A percentile compares a stretch with the other conserved stretches of the same genome.
Evolutionary conservation across 35 echinoderm and acorn worm species (phyloP).

Genomic region (Holothuria glaberrima): DNA sequence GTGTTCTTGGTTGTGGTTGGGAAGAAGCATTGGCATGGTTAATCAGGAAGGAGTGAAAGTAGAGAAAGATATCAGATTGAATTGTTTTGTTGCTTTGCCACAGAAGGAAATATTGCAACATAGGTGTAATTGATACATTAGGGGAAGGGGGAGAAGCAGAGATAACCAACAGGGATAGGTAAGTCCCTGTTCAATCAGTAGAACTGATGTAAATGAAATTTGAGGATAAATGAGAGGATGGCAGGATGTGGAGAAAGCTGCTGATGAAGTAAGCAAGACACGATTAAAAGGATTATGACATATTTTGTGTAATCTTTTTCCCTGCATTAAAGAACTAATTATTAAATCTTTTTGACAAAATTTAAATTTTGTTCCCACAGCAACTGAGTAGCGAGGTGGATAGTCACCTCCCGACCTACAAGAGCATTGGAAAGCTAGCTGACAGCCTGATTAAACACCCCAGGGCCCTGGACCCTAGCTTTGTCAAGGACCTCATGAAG

Average conservation of each 20-base stretch:
- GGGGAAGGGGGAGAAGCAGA: too few species aligned
- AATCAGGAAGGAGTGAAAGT: conserved; percentile 80
- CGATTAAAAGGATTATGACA: too few species aligned
- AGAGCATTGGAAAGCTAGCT: conserved; percentile 82
- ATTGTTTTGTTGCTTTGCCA: not conserved
- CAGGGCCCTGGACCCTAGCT: conserved; percentile 72
- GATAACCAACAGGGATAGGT: too few species aligned
- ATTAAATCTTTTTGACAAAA: not conserved
- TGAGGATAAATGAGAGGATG: too few species aligned
- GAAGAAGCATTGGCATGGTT: too few species aligned
- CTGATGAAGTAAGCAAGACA: too few species aligned
- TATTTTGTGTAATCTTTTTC: too few species aligned
- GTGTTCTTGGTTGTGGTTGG: not conserved
- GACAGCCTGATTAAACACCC: conserved; percentile 91
- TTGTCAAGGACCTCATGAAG: conserved; percentile 88
- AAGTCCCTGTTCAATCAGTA: too few species aligned
- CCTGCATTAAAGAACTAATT: not conserved
- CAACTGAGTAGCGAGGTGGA: conserved; percentile 79
- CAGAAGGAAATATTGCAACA: too few species aligned
- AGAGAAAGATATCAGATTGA: conserved; percentile 74
- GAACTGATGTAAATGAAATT: too few species aligned
- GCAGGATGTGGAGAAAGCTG: too few species aligned
- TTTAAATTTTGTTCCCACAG: conserved; percentile 43
- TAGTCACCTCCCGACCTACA: conserved; percentile 86
- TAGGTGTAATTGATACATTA: too few species aligned